Base-by-base conservation (phyloP, 2,888 invertebrate genomes). In the Pristionchus japonicus region DNA sequence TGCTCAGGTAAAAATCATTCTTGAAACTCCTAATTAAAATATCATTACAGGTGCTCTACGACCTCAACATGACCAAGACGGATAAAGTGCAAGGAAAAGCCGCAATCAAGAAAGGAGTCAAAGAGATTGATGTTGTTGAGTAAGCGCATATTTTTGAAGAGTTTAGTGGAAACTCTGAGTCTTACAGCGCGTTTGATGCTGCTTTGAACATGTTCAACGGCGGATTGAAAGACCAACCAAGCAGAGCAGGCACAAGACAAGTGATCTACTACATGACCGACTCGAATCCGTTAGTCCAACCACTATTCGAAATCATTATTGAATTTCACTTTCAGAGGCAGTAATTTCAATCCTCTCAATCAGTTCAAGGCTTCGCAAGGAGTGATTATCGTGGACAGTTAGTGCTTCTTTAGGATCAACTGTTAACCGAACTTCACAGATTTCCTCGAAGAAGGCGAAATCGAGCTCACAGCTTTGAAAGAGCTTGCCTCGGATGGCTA, bases 241-340 rank as follows among this genome's bases (percentile, higher is more conserved):
- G 43, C 13, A 23, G 77, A 6, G 40, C 7, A 9, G 37, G 37
- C n/a, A 27, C 40, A 1, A 43, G 77, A 0, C 77, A 43, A 47
- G 77, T 77, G 13, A 77, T 77, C n/a, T 77, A 77, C 77, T 77
- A 77, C 77, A 47, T 77, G 43, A 77, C 77, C 13, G n/a, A 23
- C 15, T 77, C 77, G 6, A 40, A 43, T 43, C 77, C 77, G 77
- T 77, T 0, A 43, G 77, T 67, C 20, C 31, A 31, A 9, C 15
- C 15, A 67, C 4, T 23, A 6, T 20, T 23, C 20, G 6, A 3
- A 57, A 23, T 3, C 20, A 57, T 43, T 43, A 52, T 9, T n/a
- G n/a, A n/a, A n/a, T n/a, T n/a, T n/a, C 52, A 52, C 17, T 52
- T 52, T 52, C 43, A 43, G 43, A 43, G 43, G 43, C 43, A 11